Evolutionary conservation across 2,888 invertebrate species (phyloP).

Genomic region (Cremastobaeus sp.): DNA sequence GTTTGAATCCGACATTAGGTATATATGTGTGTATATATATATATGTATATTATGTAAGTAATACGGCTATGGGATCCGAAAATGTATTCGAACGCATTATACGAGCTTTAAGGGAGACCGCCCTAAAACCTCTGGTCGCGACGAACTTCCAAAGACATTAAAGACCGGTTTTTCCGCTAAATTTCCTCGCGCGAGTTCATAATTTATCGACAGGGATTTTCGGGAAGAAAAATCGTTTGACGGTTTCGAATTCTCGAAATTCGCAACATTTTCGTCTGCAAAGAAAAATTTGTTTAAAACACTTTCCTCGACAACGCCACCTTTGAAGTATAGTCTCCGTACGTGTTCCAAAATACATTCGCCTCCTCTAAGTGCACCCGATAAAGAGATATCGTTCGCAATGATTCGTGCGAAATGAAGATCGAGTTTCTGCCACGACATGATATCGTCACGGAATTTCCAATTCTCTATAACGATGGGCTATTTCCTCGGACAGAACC

Average conservation of each 20-base stretch:
- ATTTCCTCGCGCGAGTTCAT: conserved; percentile 1
- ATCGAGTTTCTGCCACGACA: too few species aligned
- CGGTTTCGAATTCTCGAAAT: not conserved
- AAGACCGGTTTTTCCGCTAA: not conserved
- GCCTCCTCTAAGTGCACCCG: too few species aligned
- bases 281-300: too few species aligned
- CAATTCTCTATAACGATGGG: too few species aligned
- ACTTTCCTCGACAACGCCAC: conserved; percentile 19
- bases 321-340: too few species aligned
- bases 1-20: conserved; percentile 45
- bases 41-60: conserved; percentile 29
- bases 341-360: too few species aligned
- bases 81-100: conserved; percentile 49
- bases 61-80: conserved; percentile 41
- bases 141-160: conserved; percentile 30
- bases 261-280: too few species aligned
- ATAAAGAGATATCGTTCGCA: too few species aligned
- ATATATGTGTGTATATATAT: conserved; percentile 14
- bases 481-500: too few species aligned
- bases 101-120: conserved; percentile 33
- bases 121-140: conserved; percentile 4
- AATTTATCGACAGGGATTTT: conserved; percentile 24
- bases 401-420: too few species aligned
- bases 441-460: too few species aligned
- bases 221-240: not conserved